Base-by-base conservation (phyloP, 2,113 vertebrate species). In the Lepus americanus region DNA sequence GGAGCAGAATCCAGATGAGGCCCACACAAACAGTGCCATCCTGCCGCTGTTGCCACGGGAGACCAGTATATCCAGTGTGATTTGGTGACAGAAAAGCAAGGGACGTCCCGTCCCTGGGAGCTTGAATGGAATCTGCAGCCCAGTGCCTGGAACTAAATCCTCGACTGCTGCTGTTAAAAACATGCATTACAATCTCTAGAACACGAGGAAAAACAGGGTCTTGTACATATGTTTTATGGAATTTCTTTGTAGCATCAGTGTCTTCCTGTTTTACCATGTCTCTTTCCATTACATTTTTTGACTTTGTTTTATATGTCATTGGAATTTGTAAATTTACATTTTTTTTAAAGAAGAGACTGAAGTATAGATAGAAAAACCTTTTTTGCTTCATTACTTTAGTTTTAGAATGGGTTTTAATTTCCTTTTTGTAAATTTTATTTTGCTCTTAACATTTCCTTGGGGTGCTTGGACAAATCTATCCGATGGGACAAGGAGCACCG, bases 61-160 rank as follows among this genome's bases (percentile, higher is more conserved):
- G 98, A 99, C 99, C 98, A 99, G 99, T 99, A 99, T 99, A 98
- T 99, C 99, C 67, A 99, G 99, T 95, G 99, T 99, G 98, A 99
- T 99, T 97, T 99, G 99, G 99, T 99, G 99, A 99, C 98, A 87
- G 94, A 97, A 96, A 97, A 96, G 95, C 95, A 98, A 98, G 98
- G 98, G 96, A 44, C 97, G 93, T 17, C 94, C 88, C 76, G 29
- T 97, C 96, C 98, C 97, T 97, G 97, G 92, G 92, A 98, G 95
- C 90, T 98, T 96, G 95, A 98, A 98, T 95, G 94, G 96, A 98
- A 97, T 98, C 97, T 98, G 98, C 98, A 98, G 98, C 98, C 98
- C 86, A 97, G 98, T 98, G 98, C 98, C 98, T 99, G 98, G 98
- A 98, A 98, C 98, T 98, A 98, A 98, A 98, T 99, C 98, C 98